A percentile compares a stretch with the other conserved stretches of the same genome.
Evolutionary conservation across 1,140 invertebrate genomes (phyloP).

Genomic region (Agrypnia vestita): DNA sequence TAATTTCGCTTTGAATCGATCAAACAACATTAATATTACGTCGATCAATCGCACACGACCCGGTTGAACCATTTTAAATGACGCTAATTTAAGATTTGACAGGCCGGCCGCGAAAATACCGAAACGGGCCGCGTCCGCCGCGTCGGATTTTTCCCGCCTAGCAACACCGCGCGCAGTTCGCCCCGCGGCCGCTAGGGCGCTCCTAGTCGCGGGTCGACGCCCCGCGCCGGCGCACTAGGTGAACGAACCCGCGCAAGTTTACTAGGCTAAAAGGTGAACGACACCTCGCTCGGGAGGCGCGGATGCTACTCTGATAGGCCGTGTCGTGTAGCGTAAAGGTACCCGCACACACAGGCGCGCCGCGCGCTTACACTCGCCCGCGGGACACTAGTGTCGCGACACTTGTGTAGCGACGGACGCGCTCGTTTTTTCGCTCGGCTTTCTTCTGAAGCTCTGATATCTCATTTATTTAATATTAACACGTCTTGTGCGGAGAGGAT

Average conservation of each 20-base stretch:
- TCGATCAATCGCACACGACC: no score
- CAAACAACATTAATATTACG: no score
- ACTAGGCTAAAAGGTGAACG: constrained; percentile 59
- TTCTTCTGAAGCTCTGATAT: no score
- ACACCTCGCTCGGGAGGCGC: background rate
- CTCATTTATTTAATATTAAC: no score
- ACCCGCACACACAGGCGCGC: background rate
- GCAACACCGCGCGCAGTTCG: constrained; percentile 4
- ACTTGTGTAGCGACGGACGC: background rate
- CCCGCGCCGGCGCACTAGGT: constrained; percentile 44
- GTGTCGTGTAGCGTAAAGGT: constrained; percentile 3
- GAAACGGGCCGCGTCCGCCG: background rate
- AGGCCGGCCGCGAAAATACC: background rate
- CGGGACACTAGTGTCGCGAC: background rate
- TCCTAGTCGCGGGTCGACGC: constrained; percentile 9
- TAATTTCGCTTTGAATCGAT: no score
- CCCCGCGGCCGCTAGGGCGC: background rate
- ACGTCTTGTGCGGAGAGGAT: no score
- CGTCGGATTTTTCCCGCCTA: constrained; percentile 7
- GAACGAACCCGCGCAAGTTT: constrained; percentile 55
- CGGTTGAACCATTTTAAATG: no score
- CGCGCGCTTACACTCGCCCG: background rate
- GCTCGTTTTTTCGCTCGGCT: no score
- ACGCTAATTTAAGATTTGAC: no score
- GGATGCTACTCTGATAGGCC: constrained; percentile 9